phyloP scores from a whole-genome alignment of 2,888 invertebrate species.

The Xylocampa areola region DNA sequence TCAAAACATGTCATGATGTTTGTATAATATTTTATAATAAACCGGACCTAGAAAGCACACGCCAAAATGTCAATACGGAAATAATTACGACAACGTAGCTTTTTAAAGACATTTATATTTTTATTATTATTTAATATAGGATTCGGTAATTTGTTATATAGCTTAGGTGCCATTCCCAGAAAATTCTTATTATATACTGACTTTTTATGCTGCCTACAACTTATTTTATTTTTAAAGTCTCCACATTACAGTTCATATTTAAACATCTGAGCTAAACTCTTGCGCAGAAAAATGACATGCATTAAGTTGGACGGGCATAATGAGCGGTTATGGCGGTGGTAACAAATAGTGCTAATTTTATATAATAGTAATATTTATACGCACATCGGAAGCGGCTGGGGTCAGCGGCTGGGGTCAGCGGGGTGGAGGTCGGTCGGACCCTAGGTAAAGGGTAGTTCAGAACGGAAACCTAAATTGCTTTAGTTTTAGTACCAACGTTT shows the following conservation, averaged over 20 bases:
- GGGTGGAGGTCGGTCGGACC: constrained; percentile 54
- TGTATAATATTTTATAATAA: too few relatives aligned
- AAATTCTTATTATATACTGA: too few relatives aligned
- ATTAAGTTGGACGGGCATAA: constrained; percentile 52
- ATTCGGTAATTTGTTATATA: too few relatives aligned
- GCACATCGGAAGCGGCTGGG: constrained; percentile 67
- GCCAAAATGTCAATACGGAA: too few relatives aligned
- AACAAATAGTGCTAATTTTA: constrained; percentile 76
- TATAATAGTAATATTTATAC: constrained; percentile 72
- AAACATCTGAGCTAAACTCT: constrained; percentile 14
- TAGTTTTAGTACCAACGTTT: background rate
- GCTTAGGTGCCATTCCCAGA: too few relatives aligned
- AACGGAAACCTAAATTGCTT: constrained; percentile 14
- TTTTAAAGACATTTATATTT: too few relatives aligned
- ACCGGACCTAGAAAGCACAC: too few relatives aligned
- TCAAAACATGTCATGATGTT: too few relatives aligned
- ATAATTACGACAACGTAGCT: too few relatives aligned
- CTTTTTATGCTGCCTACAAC: too few relatives aligned
- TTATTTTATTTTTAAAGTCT: too few relatives aligned
- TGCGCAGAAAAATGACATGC: constrained; percentile 55
- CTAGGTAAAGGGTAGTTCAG: constrained; percentile 37
- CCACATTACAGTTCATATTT: constrained; percentile 32
- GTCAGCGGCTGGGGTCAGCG: constrained; percentile 59
- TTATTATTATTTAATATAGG: too few relatives aligned
- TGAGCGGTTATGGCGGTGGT: constrained; percentile 48